These are phyloP conservation scores for Platycnemis pennipes DNA, from an alignment of 2,888 invertebrate genomes.

Conservation along the genomic window DNA sequence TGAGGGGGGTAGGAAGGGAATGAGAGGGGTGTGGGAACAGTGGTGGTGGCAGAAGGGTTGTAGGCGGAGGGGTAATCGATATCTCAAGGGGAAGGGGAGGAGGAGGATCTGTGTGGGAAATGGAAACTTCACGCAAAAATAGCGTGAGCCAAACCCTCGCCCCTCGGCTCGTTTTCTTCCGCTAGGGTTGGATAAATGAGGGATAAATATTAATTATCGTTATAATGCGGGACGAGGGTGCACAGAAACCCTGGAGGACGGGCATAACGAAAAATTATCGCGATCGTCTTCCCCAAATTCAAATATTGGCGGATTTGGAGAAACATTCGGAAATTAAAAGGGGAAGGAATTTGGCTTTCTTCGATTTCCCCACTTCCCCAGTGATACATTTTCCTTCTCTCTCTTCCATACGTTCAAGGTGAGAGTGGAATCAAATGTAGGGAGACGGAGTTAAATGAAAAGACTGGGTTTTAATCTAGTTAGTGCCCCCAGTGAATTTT, in stretches of 20 bases:
- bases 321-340: neutral
- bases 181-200: neutral
- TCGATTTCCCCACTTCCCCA: too few relatives aligned
- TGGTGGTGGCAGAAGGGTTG: neutral
- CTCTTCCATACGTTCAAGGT: neutral
- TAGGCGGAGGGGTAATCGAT: slow-evolving; percentile 10
- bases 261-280: neutral
- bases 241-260: neutral
- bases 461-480: too few relatives aligned
- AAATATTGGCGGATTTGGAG: neutral
- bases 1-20: neutral
- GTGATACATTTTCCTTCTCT: neutral
- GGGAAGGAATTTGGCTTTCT: neutral
- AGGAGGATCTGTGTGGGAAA: neutral
- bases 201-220: neutral
- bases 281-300: neutral
- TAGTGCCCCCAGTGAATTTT: too few relatives aligned
- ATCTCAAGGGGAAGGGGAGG: neutral
- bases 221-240: neutral
- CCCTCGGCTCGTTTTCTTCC: neutral
- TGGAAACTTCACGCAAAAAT: slow-evolving; percentile 7
- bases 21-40: neutral
- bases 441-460: too few relatives aligned
- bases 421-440: too few relatives aligned
- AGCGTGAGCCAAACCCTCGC: neutral